Evolutionary conservation across 2,888 invertebrate genomes (phyloP).

Genomic region (Nymphalis polychloros): DNA sequence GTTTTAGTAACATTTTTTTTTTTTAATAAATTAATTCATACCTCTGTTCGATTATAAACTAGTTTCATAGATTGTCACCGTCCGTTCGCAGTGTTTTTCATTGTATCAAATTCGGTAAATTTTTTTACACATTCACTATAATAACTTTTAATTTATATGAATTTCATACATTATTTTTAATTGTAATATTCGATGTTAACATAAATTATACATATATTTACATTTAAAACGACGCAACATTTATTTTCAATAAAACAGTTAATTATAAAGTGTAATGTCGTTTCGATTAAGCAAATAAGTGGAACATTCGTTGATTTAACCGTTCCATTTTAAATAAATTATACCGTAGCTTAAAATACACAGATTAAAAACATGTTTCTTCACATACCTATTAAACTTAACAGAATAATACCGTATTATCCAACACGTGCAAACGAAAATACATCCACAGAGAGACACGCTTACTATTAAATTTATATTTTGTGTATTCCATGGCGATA

Average conservation of each 20-base stretch:
- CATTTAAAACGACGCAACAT: neutral
- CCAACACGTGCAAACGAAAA: slow-evolving; percentile 6
- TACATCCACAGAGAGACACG: neutral
- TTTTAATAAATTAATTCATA: too few relatives aligned
- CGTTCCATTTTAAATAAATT: slow-evolving; percentile 1
- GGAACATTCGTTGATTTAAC: neutral
- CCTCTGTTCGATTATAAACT: too few relatives aligned
- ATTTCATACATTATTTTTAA: too few relatives aligned
- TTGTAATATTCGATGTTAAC: too few relatives aligned
- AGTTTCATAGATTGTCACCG: too few relatives aligned
- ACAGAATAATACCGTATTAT: neutral
- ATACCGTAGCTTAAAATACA: neutral
- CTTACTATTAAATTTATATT: neutral
- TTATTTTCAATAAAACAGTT: neutral
- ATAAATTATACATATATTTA: neutral
- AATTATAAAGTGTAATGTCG: neutral
- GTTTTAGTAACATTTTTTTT: too few relatives aligned
- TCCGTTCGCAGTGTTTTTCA: too few relatives aligned
- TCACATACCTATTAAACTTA: slow-evolving; percentile 1
- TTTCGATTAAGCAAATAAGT: neutral
- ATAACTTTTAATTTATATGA: too few relatives aligned
- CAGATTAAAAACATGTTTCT: slow-evolving; percentile 4
- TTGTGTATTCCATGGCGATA: neutral
- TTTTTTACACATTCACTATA: too few relatives aligned
- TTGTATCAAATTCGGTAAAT: too few relatives aligned